A percentile compares a stretch with the other conserved stretches of the same genome.
These are phyloP conservation scores for Pipistrellus pipistrellus DNA, from an alignment of 2,797 vertebrate genomes.

Conservation along the genomic window DNA sequence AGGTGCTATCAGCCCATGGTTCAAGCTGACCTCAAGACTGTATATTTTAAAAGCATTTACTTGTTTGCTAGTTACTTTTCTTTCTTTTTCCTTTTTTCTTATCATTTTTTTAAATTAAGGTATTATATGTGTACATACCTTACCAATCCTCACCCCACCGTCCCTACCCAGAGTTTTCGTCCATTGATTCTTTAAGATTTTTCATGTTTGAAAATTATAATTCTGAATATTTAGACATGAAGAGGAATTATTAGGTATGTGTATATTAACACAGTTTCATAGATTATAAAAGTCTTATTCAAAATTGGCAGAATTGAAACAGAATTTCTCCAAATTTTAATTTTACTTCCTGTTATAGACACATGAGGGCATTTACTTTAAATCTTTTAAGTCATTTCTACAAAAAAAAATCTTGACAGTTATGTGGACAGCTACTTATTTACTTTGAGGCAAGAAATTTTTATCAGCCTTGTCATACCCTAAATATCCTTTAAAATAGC, in stretches of 20 bases:
- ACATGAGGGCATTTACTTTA: not conserved
- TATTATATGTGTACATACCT: too few species aligned
- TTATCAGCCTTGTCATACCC: not conserved
- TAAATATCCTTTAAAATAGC: not conserved
- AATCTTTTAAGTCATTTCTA: not conserved
- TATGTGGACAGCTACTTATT: not conserved
- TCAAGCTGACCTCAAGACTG: not conserved
- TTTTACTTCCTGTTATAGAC: not conserved
- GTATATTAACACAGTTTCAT: not conserved
- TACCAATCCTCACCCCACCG: too few species aligned
- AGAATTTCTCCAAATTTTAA: not conserved
- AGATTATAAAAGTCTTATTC: not conserved
- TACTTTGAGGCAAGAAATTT: constrained; percentile 28
- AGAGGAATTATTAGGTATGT: not conserved
- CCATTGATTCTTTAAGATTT: not conserved
- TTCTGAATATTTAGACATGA: constrained; percentile 11
- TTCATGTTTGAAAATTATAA: constrained; percentile 25
- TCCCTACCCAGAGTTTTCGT: too few species aligned
- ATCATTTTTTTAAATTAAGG: too few species aligned
- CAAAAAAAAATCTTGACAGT: not conserved
- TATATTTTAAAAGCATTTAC: not conserved
- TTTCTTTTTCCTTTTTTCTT: too few species aligned
- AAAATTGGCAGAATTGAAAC: constrained; percentile 23
- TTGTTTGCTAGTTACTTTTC: not conserved
- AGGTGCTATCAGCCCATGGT: not conserved